Conservation (phyloP, 2,797 vertebrate genomes). For the Emys orbicularis region DNA sequence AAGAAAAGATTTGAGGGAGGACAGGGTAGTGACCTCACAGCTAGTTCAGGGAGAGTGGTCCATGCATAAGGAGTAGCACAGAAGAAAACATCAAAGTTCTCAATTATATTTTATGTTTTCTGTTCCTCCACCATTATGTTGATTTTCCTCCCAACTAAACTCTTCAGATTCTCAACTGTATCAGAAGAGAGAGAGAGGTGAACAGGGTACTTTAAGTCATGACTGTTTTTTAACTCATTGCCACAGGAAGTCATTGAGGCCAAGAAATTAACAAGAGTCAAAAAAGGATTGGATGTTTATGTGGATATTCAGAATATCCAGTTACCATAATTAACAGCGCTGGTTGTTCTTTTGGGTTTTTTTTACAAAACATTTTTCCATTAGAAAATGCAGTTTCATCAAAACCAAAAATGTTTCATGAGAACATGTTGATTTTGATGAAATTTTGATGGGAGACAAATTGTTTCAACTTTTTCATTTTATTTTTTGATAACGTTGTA, state of each 20-base stretch:
- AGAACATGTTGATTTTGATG: no score
- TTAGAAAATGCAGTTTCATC: no score
- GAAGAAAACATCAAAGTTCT: not conserved
- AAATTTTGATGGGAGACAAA: no score
- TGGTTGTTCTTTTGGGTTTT: not conserved
- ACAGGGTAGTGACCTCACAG: no score
- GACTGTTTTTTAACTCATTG: not conserved
- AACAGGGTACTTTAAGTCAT: no score
- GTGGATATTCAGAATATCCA: not conserved
- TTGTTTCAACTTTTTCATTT: no score
- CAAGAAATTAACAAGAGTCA: not conserved
- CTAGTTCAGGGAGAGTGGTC: not conserved
- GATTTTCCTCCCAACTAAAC: not conserved
- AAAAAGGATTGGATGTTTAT: not conserved
- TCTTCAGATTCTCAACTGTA: not conserved
- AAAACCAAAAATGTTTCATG: no score
- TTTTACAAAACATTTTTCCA: not conserved
- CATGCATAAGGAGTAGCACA: not conserved
- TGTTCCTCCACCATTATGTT: not conserved
- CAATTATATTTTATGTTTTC: not conserved
- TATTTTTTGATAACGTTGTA: no score
- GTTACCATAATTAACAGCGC: slow-evolving; percentile 1
- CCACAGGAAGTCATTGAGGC: not conserved
- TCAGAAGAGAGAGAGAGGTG: not conserved
- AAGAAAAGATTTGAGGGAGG: not conserved